Conservation (phyloP, 2,888 invertebrate species). For the Merodon equestris region DNA sequence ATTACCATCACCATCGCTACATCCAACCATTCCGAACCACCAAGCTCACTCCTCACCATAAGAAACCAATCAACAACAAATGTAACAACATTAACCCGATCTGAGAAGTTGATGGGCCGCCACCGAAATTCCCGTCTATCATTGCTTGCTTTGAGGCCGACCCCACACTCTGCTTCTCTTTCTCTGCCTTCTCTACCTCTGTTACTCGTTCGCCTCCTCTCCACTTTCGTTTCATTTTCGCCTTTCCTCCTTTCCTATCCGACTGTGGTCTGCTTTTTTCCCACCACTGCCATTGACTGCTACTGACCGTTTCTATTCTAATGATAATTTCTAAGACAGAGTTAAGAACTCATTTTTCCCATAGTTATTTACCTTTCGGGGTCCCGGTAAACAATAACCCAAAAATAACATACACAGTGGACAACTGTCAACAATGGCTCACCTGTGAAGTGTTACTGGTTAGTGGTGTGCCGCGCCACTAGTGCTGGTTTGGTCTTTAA, state of each 20-base stretch:
- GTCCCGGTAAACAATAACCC: conserved; percentile 65
- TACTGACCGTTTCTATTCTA: conserved; percentile 65
- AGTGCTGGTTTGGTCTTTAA: conserved; percentile 1
- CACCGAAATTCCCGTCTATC: conserved; percentile 61
- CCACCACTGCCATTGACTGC: conserved; percentile 32
- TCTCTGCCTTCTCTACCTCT: too few relatives aligned
- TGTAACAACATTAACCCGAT: conserved; percentile 67
- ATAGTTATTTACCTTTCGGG: conserved; percentile 66
- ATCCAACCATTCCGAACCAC: not conserved
- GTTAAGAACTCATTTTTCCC: conserved; percentile 61
- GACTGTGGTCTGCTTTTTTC: conserved; percentile 24
- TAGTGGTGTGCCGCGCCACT: conserved; percentile 11
- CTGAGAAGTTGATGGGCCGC: conserved; percentile 63
- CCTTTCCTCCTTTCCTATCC: not conserved
- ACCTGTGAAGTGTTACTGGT: conserved; percentile 56
- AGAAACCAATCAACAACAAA: conserved; percentile 68
- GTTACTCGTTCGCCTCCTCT: not conserved
- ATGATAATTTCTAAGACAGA: conserved; percentile 65
- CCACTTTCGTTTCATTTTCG: not conserved
- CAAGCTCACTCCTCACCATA: conserved; percentile 39
- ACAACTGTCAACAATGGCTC: conserved; percentile 68
- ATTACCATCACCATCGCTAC: not conserved
- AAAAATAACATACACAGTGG: conserved; percentile 59
- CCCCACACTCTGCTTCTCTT: conserved; percentile 31
- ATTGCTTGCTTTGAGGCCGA: conserved; percentile 24